Evolutionary conservation across 92 coral and sea anemone genomes (phyloP).

Genomic region (Palythoa caribaeorum): DNA sequence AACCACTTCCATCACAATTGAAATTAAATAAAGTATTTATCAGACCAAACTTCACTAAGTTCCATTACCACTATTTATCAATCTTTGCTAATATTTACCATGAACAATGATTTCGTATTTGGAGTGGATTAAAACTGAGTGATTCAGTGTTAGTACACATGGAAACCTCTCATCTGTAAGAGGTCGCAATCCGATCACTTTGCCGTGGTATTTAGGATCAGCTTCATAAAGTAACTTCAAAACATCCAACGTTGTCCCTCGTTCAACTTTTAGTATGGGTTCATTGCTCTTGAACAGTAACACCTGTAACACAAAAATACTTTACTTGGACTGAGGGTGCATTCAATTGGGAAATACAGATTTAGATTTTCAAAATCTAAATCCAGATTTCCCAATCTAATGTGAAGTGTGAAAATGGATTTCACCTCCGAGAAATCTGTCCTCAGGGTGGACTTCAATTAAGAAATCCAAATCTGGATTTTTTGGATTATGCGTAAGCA

Average conservation of each 20-base stretch:
- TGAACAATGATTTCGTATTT: conserved; percentile 88
- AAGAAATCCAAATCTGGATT: too few relatives aligned
- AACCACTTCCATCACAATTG: too few relatives aligned
- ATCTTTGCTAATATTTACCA: conserved; percentile 54
- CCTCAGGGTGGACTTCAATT: too few relatives aligned
- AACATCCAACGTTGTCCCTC: conserved; percentile 86
- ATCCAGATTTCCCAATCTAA: too few relatives aligned
- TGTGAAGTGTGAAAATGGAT: too few relatives aligned
- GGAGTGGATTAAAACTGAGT: conserved; percentile 80
- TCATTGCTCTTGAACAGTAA: conserved; percentile 80
- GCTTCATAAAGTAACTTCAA: conserved; percentile 86
- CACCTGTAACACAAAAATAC: conserved; percentile 58
- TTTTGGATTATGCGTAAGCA: too few relatives aligned
- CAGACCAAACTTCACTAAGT: not conserved
- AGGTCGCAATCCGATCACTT: conserved; percentile 80
- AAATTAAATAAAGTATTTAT: not conserved
- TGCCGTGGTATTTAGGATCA: conserved; percentile 80
- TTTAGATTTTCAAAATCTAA: too few relatives aligned
- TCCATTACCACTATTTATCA: not conserved
- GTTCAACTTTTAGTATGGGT: conserved; percentile 82
- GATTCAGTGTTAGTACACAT: conserved; percentile 80
- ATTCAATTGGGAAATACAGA: too few relatives aligned
- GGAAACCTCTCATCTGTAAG: conserved; percentile 84
- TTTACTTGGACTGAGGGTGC: not conserved
- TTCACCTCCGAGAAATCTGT: too few relatives aligned